Base-by-base conservation (phyloP, 2,797 vertebrate species). In the Acanthurus tractus region DNA sequence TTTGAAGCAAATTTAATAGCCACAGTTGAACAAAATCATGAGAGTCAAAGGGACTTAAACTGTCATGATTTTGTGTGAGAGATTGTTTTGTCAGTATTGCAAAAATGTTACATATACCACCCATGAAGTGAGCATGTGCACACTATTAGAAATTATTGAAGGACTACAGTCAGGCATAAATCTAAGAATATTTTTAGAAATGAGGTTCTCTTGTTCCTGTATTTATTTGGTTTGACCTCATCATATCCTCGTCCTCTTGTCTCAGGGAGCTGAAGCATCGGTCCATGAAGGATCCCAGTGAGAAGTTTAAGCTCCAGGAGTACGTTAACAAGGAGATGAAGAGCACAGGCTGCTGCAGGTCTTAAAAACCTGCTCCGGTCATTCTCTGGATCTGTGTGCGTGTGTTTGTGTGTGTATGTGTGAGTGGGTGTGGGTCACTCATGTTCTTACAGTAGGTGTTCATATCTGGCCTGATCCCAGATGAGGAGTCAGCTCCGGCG, bases 251-350 rank as follows among this genome's bases (percentile, higher is more conserved):
- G 49, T 70, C 11, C 11, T 55, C 62, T 73, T 73, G 53, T 46
- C 48, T 67, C 90, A 98, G 97, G 91, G 97, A 98, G 78, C 83
- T 99, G 91, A 98, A 97, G 85, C 97, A 98, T 89, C 90, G 97
- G 70, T 95, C 95, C 54, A 92, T 87, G 85, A 97, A 96, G 86
- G 89, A 94, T 67, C 93, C 97, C 86, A 94, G 89, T 0, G 97
- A 97, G 84, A 96, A 84, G 89, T 99, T 99, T 88, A 96, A 93
- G 85, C 96, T 98, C 52, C 97, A 98, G 0, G 97, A 98, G 79
- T 99, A 97, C 0, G 94, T 99, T 50, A 95, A 94, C 92, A 96
- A 95, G 80, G 97, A 98, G 87, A 96, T 96, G 82, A 96, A 91
- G 76, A 93, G 94, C 17, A 76, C 93, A 0, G 94, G 96, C 59